A percentile compares a stretch with the other conserved stretches of the same genome.
Evolutionary conservation across 2,113 vertebrate species (phyloP).

Genomic region (Cynoglossus semilaevis): DNA sequence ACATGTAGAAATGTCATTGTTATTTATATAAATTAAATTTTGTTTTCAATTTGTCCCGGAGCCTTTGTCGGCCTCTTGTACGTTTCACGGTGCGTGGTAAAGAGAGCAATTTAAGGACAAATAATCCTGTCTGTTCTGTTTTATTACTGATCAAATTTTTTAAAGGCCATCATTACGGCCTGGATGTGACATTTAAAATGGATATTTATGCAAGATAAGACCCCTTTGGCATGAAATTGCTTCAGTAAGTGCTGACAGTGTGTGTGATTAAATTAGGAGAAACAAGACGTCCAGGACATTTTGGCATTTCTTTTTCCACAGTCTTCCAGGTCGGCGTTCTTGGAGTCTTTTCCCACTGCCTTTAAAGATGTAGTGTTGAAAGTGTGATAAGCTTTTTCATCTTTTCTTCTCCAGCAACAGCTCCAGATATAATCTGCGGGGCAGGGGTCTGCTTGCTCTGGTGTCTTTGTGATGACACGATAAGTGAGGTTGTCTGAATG

Average conservation of each 20-base stretch:
- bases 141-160: background rate
- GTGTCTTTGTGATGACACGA: conserved; percentile 50
- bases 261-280: background rate
- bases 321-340: conserved; percentile 1
- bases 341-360: conserved; percentile 19
- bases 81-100: no score
- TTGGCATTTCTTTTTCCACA: background rate
- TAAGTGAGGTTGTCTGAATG: conserved; percentile 52
- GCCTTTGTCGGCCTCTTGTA: no score
- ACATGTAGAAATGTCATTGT: no score
- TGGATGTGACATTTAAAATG: background rate
- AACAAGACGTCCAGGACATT: background rate
- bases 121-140: background rate
- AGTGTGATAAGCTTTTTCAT: conserved; percentile 48
- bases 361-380: conserved; percentile 30
- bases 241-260: background rate
- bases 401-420: conserved; percentile 33
- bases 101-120: background rate
- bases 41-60: no score
- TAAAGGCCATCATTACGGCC: background rate
- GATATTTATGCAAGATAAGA: background rate
- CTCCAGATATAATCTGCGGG: conserved; percentile 50
- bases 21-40: no score
- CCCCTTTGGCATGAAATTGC: background rate
- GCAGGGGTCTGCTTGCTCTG: conserved; percentile 29